A percentile compares a stretch with the other conserved stretches of the same genome.
These are phyloP conservation scores for Spilarctia lutea DNA, from an alignment of 2,888 invertebrate species.

Conservation along the genomic window DNA sequence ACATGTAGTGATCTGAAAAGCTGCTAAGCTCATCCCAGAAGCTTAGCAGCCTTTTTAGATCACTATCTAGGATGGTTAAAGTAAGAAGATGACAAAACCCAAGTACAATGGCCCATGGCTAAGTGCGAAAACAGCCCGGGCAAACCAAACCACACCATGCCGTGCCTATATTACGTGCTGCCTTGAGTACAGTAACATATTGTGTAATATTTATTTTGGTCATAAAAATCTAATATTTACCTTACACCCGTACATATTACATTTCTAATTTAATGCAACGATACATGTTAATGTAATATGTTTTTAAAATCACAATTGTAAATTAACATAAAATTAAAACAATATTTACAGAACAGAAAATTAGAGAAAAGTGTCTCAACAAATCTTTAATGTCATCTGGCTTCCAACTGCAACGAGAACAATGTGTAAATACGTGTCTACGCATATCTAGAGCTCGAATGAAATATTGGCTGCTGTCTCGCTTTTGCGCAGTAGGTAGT, in stretches of 20 bases:
- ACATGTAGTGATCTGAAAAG: no score
- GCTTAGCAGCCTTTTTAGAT: no score
- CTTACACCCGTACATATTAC: not conserved
- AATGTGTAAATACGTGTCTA: constrained; percentile 46
- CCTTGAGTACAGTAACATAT: not conserved
- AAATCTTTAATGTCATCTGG: constrained; percentile 34
- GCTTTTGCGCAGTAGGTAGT: constrained; percentile 12
- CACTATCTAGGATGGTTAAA: no score
- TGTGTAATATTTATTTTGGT: not conserved
- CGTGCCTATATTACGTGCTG: no score
- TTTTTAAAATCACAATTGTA: not conserved
- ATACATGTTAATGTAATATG: not conserved
- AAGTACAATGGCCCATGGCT: no score
- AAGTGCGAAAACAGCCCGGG: no score
- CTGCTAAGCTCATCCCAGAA: no score
- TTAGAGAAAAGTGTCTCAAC: constrained; percentile 35
- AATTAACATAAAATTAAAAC: constrained; percentile 28
- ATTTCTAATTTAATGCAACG: not conserved
- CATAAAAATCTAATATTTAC: not conserved
- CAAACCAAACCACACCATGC: no score
- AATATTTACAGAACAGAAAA: constrained; percentile 29
- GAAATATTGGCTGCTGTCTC: constrained; percentile 38
- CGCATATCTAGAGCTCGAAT: constrained; percentile 39
- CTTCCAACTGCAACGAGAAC: constrained; percentile 45
- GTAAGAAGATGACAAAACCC: no score